Base-by-base conservation (phyloP, 2,888 invertebrate species). In the Horisme vitalbata region DNA sequence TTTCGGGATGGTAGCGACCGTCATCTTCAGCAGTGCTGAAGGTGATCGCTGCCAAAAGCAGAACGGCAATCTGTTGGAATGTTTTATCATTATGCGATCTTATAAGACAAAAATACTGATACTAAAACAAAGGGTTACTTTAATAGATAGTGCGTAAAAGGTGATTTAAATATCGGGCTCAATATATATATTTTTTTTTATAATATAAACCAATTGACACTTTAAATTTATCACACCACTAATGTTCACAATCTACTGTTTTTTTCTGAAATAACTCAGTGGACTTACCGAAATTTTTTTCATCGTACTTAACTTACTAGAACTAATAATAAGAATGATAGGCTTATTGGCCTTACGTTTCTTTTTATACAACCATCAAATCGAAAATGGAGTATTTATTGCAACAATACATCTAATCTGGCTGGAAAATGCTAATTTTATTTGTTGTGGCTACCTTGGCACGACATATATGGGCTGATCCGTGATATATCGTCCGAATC, bases 361-460 rank as follows among this genome's bases (percentile, higher is more conserved):
- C 77, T 80, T 79, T 86, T 79, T 88, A 88, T 87, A 88, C 75
- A 72, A 67, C 61, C 70, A 66, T 73, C 71, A 72, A 78, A 72
- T 65, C 81, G 52, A 74, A 85, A 80, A 80, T 82, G 75, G 81
- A 79, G 75, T 80, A 85, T 81, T 78, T 79, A 83, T 80, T 78
- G 69, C 78, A 75, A 73, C 69, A 80, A 81, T 70, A 70, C 66
- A 65, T 72, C 61, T 49, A 60, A 61, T 71, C 65, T 67, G 70
- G 75, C 71, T 78, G 68, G 73, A 70, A 81, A 85, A 86, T 85
- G 83, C 74, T 64, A 87, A 87, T 86, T 85, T 83, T 71, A 75
- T 76, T 76, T 75, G 77, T 79, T 74, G 69, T 64, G 67, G 59
- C 79, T 79, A 69, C 78, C 79, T 85, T 83, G 75, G 62, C 55